Evolutionary conservation across 2,888 invertebrate genomes (phyloP).

Genomic region (Cosmopolites sordidus): DNA sequence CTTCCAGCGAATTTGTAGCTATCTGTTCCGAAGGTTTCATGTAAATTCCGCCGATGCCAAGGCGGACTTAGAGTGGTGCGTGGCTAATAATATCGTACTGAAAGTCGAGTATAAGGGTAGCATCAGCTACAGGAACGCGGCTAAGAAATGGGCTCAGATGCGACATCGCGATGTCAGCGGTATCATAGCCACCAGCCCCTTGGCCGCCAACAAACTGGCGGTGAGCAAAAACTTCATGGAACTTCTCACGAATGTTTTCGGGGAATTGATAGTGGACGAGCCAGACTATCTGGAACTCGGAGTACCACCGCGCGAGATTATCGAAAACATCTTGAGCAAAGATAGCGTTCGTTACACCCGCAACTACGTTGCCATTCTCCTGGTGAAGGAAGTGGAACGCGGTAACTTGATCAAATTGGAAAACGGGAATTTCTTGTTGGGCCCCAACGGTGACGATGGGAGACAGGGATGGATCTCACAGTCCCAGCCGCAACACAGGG

Average conservation of each 20-base stretch:
- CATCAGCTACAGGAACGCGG: slow-evolving; percentile 79
- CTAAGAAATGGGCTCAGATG: slow-evolving; percentile 59
- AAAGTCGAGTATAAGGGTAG: slow-evolving; percentile 85
- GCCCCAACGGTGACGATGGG: slow-evolving; percentile 50
- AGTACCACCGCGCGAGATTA: slow-evolving; percentile 64
- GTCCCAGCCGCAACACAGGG: background rate
- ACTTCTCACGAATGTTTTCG: slow-evolving; percentile 64
- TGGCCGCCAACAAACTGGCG: slow-evolving; percentile 22
- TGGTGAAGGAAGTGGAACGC: slow-evolving; percentile 65
- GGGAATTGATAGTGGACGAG: slow-evolving; percentile 66
- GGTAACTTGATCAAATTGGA: slow-evolving; percentile 64
- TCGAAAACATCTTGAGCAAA: slow-evolving; percentile 61
- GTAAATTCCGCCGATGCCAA: slow-evolving; percentile 65
- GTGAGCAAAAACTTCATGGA: slow-evolving; percentile 43
- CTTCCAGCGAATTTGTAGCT: slow-evolving; percentile 76
- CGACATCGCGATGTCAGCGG: slow-evolving; percentile 33
- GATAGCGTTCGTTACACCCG: slow-evolving; percentile 60
- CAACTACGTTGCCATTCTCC: slow-evolving; percentile 60
- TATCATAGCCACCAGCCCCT: slow-evolving; percentile 20
- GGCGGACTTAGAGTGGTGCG: slow-evolving; percentile 68
- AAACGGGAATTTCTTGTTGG: slow-evolving; percentile 66
- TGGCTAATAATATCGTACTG: slow-evolving; percentile 69
- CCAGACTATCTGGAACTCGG: slow-evolving; percentile 69
- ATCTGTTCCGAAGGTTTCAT: slow-evolving; percentile 70
- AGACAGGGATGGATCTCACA: background rate